Evolutionary conservation across 2,797 vertebrate species (phyloP).

Genomic region (Lerista edwardsae): DNA sequence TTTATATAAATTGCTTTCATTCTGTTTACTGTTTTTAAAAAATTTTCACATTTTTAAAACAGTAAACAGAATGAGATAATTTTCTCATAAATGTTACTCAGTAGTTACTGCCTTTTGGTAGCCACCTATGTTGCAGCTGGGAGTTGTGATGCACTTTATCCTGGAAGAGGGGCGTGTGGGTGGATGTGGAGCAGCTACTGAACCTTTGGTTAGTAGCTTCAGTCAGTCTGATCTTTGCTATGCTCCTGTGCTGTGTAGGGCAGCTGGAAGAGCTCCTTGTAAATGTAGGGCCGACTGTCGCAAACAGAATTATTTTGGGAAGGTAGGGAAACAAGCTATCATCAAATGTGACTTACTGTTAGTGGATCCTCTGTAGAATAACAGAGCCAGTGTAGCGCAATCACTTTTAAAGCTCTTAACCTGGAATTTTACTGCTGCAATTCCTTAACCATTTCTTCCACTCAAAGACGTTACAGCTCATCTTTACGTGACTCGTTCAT

Average conservation of each 20-base stretch:
- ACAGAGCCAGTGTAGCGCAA: neutral
- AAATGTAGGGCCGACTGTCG: neutral
- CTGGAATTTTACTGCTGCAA: conserved; percentile 67
- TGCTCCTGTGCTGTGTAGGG: neutral
- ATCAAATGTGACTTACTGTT: neutral
- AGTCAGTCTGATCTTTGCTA: neutral
- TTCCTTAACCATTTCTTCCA: conserved; percentile 85
- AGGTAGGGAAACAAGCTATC: neutral
- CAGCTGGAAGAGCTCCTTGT: neutral
- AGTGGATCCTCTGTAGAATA: neutral
- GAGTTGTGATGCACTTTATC: neutral
- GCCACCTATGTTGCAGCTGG: neutral
- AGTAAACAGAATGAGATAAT: neutral
- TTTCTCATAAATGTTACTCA: neutral
- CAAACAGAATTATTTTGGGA: neutral
- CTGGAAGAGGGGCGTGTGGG: too few relatives aligned
- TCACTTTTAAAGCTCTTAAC: conserved; percentile 46
- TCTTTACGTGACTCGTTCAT: conserved; percentile 77
- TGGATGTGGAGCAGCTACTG: neutral
- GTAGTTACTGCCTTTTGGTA: neutral
- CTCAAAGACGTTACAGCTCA: conserved; percentile 78
- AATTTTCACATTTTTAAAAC: neutral
- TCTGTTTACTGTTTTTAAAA: neutral
- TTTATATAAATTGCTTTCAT: neutral
- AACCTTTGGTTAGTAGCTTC: neutral